Base-by-base conservation (phyloP, 2,797 vertebrate genomes). In the Peromyscus melanophrys region DNA sequence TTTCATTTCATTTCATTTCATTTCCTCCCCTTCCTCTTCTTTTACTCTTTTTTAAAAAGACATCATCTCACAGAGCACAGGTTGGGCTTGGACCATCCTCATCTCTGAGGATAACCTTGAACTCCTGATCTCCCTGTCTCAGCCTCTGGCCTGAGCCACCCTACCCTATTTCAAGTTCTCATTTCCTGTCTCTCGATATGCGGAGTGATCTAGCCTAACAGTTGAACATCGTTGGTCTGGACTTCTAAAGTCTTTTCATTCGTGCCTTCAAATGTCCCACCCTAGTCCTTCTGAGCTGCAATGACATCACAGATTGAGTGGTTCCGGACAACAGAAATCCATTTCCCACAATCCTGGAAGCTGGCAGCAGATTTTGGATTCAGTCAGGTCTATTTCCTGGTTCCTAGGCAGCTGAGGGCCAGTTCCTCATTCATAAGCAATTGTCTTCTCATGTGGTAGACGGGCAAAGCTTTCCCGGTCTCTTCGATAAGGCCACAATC, bases 101-200 rank as follows among this genome's bases (percentile, higher is more conserved):
- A 21, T 59, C n/a, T 29, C n/a, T 88, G n/a, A 88, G 16, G 67
- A 71, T 73, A 31, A 43, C 25, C 52, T 57, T 27, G 37, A 87
- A 73, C 49, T 40, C 17, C 85, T 31, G 25, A 17, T 14, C 71
- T 59, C 23, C 67, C 13, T 40, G 23, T 14, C 14, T 71, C 25
- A 2, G 11, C 11, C 27, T 29, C 69, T 73, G 63, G 69, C 71
- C 21, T 59, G 52, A 43, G 29, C 6, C 3, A 59, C 49, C 86
- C 61, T 17, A 34, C 10, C 29, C 37, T 31, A 46, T 43, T 75
- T 89, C 17, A 95, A 94, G 96, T 95, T 98, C 95, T 98, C 96
- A 98, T 97, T 98, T 98, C 94, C 98, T 98, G 86, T 23, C 49
- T 89, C 46, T 92, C 34, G 19, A 78, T 61, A 65, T 96, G 94